Conservation (phyloP, 2,113 vertebrate genomes). For the Dasyurus viverrinus region DNA sequence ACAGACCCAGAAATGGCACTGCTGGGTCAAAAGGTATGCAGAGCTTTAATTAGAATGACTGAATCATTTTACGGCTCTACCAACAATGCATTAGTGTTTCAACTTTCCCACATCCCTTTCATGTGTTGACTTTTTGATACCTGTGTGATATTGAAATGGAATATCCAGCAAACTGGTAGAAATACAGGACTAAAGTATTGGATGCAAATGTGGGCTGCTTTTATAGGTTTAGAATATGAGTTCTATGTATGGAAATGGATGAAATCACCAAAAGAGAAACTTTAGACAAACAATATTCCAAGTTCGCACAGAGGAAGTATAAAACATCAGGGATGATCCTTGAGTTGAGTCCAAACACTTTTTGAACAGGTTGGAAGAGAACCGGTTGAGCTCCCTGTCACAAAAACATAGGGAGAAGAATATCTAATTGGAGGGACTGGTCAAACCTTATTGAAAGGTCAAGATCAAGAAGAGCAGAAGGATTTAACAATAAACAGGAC, state of each 20-base stretch:
- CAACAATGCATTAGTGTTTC: too few species aligned
- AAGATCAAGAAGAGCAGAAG: too few species aligned
- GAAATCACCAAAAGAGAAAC: background rate
- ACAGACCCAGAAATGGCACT: too few species aligned
- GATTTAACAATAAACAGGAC: background rate
- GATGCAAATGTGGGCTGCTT: background rate
- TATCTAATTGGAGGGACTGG: background rate
- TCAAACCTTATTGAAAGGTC: background rate
- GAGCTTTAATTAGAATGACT: too few species aligned
- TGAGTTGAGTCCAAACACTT: background rate
- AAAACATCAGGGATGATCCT: background rate
- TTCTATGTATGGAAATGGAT: background rate
- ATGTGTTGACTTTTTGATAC: background rate
- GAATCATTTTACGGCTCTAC: too few species aligned
- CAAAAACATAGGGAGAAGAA: background rate
- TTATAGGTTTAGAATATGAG: background rate
- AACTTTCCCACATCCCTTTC: too few species aligned
- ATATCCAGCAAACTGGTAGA: background rate
- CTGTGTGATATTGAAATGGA: background rate
- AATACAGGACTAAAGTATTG: background rate
- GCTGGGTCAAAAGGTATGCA: too few species aligned
- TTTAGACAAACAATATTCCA: background rate
- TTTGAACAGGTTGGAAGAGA: background rate
- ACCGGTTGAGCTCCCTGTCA: background rate
- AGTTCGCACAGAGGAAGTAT: background rate